Percentiles rank a stretch among this genome's conserved stretches.
phyloP scores from a whole-genome alignment of 2,113 vertebrate genomes.

The Psammodynastes pulverulentus region DNA sequence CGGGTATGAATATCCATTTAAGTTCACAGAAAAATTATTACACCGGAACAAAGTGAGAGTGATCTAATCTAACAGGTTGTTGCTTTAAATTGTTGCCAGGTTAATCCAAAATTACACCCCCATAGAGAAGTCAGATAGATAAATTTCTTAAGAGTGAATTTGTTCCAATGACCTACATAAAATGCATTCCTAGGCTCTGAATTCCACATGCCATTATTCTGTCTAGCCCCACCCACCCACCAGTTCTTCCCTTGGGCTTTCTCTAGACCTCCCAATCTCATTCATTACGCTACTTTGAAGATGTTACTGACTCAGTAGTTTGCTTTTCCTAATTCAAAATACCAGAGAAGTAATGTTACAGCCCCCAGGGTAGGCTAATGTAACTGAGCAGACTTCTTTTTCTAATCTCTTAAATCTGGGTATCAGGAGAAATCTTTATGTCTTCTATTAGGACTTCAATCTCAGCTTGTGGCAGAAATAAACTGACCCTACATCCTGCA shows the following conservation, averaged over 20 bases:
- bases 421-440: not conserved
- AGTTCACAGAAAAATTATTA: not conserved
- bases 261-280: slow-evolving; percentile 13
- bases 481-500: not conserved
- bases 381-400: not conserved
- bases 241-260: slow-evolving; percentile 13
- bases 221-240: not conserved
- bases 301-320: not conserved
- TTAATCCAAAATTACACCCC: not conserved
- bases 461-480: not conserved
- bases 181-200: not conserved
- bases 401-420: not conserved
- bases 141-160: not conserved
- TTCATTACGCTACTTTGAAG: slow-evolving; percentile 14
- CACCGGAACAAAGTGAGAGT: not conserved
- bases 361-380: not conserved
- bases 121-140: not conserved
- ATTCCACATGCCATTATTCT: slow-evolving; percentile 10
- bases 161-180: not conserved
- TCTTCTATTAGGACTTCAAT: not conserved
- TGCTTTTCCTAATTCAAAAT: slow-evolving; percentile 1
- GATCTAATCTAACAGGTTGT: not conserved
- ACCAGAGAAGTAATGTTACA: slow-evolving; percentile 1
- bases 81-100: not conserved
- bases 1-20: not conserved